Conservation (phyloP, 2,797 vertebrate species). For the Periparus ater region DNA sequence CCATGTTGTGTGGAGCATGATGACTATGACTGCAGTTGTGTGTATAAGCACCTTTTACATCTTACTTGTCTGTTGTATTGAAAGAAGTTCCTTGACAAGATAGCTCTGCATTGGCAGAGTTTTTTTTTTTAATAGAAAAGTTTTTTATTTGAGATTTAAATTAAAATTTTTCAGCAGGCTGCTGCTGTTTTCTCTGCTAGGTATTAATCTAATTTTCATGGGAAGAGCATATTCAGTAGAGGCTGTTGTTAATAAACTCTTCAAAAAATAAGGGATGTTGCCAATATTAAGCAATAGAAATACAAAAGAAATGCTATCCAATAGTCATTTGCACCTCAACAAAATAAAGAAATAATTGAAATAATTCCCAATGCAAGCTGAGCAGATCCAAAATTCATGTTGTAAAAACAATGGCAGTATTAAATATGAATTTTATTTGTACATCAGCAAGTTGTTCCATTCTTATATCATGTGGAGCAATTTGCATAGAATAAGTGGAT, state of each 20-base stretch:
- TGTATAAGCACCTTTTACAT: background rate
- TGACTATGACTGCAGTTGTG: background rate
- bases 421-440: background rate
- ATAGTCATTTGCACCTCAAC: background rate
- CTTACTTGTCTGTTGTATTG: background rate
- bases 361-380: background rate
- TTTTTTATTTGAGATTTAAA: background rate
- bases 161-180: background rate
- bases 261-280: background rate
- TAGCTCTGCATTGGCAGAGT: background rate
- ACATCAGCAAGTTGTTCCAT: background rate
- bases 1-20: fast-evolving
- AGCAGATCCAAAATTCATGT: background rate
- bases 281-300: background rate
- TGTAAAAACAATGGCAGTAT: background rate
- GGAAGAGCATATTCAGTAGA: background rate
- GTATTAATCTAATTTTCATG: background rate
- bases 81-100: background rate
- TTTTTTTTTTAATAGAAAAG: background rate
- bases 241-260: background rate
- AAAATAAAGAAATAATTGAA: background rate
- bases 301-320: background rate
- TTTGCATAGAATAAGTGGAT: background rate
- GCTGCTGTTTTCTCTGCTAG: background rate
- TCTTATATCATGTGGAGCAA: background rate